A percentile compares a stretch with the other conserved stretches of the same genome.
Conservation (phyloP, 2,113 vertebrate species). For the Solenodon paradoxus region DNA sequence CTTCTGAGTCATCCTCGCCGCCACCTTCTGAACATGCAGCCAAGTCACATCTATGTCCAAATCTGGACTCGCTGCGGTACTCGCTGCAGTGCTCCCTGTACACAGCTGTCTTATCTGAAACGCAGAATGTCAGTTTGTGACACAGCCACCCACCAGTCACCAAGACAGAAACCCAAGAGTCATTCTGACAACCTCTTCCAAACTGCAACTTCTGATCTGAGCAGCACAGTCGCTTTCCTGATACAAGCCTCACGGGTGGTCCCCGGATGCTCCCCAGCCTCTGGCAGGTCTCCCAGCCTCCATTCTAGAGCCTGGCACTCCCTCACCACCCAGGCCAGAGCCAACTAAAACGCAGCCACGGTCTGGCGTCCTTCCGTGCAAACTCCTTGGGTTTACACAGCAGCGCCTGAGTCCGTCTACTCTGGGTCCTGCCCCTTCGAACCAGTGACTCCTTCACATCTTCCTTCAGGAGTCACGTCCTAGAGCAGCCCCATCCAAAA, state of each 20-base stretch:
- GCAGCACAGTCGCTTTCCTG: no score
- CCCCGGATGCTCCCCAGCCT: background rate
- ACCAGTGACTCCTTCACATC: background rate
- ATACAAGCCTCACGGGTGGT: background rate
- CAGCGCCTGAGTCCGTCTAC: no score
- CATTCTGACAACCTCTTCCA: background rate
- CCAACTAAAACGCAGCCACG: background rate
- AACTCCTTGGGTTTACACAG: no score
- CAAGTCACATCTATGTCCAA: background rate
- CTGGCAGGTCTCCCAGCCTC: background rate
- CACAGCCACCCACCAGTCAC: background rate
- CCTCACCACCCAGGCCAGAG: background rate
- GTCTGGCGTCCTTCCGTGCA: no score
- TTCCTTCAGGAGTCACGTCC: background rate
- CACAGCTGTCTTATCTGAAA: background rate
- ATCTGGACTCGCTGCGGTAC: background rate
- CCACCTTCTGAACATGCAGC: background rate
- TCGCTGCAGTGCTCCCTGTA: no score
- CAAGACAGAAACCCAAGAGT: background rate
- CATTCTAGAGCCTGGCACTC: background rate
- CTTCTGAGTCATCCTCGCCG: background rate
- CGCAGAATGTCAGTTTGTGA: background rate
- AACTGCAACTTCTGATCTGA: background rate
- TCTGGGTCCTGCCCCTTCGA: no score
- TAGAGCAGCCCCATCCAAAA: background rate